A percentile compares a stretch with the other conserved stretches of the same genome.
These are phyloP conservation scores for Alectoris magna DNA, from an alignment of 2,797 vertebrate genomes.

Conservation along the genomic window DNA sequence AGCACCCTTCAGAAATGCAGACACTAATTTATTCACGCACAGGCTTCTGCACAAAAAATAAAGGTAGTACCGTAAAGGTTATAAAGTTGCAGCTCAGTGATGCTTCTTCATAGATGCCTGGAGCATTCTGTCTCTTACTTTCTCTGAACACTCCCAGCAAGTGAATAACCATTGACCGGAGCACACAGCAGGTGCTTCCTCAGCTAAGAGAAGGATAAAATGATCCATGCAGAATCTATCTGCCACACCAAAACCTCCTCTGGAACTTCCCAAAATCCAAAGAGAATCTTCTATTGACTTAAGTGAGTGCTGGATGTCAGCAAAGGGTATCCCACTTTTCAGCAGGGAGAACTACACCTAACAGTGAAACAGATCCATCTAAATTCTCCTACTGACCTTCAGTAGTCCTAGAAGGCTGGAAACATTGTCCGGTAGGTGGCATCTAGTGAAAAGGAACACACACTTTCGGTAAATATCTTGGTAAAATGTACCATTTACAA, in stretches of 20 bases:
- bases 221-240: accelerated
- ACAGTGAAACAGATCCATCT: neutral
- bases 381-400: neutral
- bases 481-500: neutral
- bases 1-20: neutral
- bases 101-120: neutral
- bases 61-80: neutral
- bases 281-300: neutral
- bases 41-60: neutral
- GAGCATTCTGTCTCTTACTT: neutral
- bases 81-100: neutral
- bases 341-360: neutral
- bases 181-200: neutral
- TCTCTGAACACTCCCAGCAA: neutral
- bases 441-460: neutral
- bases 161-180: neutral
- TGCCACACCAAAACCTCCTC: neutral
- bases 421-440: neutral
- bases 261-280: neutral
- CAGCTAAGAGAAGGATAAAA: neutral
- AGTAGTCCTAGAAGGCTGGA: neutral
- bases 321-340: neutral
- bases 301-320: neutral
- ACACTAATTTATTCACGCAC: neutral
- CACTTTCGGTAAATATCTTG: neutral